phyloP scores from a whole-genome alignment of 1,140 invertebrate genomes.

The Drosophila murphyi region DNA sequence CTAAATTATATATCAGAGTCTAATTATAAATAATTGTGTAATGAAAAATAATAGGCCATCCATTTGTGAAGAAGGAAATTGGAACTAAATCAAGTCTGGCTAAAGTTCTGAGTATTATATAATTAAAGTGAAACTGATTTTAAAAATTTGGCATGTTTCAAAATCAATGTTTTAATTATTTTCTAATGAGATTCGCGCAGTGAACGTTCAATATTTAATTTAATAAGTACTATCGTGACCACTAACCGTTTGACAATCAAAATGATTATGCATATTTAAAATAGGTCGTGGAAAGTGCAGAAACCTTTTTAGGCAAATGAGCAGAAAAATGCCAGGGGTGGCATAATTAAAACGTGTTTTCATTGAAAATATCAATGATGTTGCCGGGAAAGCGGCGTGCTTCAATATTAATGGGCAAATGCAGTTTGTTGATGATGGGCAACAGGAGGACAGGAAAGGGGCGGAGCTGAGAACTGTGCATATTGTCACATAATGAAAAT shows the following conservation, averaged over 20 bases:
- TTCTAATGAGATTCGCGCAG: constrained; percentile 23
- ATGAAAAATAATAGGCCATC: too few species aligned
- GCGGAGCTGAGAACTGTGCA: constrained; percentile 23
- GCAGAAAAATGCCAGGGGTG: constrained; percentile 1
- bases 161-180: constrained; percentile 34
- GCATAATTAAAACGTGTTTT: constrained; percentile 29
- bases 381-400: not conserved
- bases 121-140: not conserved
- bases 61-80: too few species aligned
- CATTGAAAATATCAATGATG: constrained; percentile 42
- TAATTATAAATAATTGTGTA: constrained; percentile 11
- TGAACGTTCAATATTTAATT: constrained; percentile 22
- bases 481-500: constrained; percentile 76
- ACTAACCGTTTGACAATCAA: constrained; percentile 29
- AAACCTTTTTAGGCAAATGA: constrained; percentile 23
- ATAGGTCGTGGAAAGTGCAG: constrained; percentile 20
- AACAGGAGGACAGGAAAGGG: not conserved
- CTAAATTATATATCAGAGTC: constrained; percentile 14
- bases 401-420: constrained; percentile 49
- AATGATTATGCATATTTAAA: constrained; percentile 51
- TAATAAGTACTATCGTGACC: constrained; percentile 10
- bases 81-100: too few species aligned
- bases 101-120: too few species aligned
- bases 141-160: not conserved
- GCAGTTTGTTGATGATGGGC: not conserved